Evolutionary conservation across 2,888 invertebrate genomes (phyloP).

Genomic region (Drosophila melanosoma): DNA sequence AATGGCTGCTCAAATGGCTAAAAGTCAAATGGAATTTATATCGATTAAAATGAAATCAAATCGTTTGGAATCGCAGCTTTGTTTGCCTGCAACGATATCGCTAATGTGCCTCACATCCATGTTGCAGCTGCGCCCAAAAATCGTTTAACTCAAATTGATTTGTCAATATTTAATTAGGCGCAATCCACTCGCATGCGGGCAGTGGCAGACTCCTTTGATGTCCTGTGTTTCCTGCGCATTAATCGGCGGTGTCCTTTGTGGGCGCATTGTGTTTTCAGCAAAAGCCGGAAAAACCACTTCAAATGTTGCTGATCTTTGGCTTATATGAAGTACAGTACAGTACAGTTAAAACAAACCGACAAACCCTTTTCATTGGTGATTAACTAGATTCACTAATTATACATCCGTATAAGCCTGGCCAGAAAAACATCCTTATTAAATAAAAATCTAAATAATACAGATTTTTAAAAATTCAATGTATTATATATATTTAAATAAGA

Average conservation of each 20-base stretch:
- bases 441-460: too few relatives aligned
- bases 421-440: background rate
- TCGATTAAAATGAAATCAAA: slow-evolving; percentile 79
- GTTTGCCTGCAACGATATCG: slow-evolving; percentile 60
- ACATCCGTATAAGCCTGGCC: background rate
- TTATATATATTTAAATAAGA: background rate
- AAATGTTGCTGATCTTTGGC: background rate
- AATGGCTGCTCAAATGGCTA: slow-evolving; percentile 39
- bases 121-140: slow-evolving; percentile 76
- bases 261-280: slow-evolving; percentile 32
- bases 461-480: background rate
- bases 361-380: background rate
- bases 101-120: slow-evolving; percentile 35
- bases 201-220: slow-evolving; percentile 41
- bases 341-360: background rate
- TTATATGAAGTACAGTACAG: background rate
- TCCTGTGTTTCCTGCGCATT: slow-evolving; percentile 69
- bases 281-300: slow-evolving; percentile 5
- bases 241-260: slow-evolving; percentile 64
- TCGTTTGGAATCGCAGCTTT: slow-evolving; percentile 73
- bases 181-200: slow-evolving; percentile 43
- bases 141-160: slow-evolving; percentile 80
- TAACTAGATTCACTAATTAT: background rate
- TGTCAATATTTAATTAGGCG: slow-evolving; percentile 79
- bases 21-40: slow-evolving; percentile 58